Conservation (phyloP, 2,888 invertebrate genomes). For the Ochropleura leucogaster region DNA sequence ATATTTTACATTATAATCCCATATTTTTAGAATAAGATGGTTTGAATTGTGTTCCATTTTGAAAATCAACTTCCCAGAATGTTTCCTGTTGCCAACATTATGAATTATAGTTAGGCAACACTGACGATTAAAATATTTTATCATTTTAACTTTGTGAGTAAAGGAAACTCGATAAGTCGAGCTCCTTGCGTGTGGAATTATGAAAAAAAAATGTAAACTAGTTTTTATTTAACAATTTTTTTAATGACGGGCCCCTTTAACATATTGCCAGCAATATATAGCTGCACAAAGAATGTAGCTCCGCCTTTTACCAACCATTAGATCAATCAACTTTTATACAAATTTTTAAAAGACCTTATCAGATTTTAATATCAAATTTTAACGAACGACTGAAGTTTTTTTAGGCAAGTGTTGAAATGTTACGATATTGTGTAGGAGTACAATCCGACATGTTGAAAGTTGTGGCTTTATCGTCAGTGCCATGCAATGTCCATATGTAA, state of each 20-base stretch:
- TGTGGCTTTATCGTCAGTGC: constrained; percentile 84
- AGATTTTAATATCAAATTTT: constrained; percentile 65
- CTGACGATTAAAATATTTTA: constrained; percentile 66
- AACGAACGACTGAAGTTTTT: constrained; percentile 76
- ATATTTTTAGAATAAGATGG: constrained; percentile 79
- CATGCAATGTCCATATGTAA: constrained; percentile 90
- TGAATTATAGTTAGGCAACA: constrained; percentile 62
- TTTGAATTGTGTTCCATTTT: constrained; percentile 71
- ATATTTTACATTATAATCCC: constrained; percentile 80
- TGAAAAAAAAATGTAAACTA: constrained; percentile 54
- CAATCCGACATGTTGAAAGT: constrained; percentile 71
- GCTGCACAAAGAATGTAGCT: constrained; percentile 59
- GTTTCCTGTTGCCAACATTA: constrained; percentile 68
- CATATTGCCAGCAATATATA: constrained; percentile 42
- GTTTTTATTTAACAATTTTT: constrained; percentile 55
- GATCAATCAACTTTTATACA: constrained; percentile 61
- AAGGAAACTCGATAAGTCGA: constrained; percentile 43
- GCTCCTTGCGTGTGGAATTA: constrained; percentile 61
- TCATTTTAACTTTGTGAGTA: constrained; percentile 59
- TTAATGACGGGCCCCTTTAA: constrained; percentile 61
- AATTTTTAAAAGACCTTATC: constrained; percentile 60
- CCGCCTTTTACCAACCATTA: constrained; percentile 60
- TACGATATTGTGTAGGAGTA: constrained; percentile 73
- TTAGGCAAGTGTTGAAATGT: constrained; percentile 72
- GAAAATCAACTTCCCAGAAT: constrained; percentile 55